A percentile compares a stretch with the other conserved stretches of the same genome.
phyloP scores from a whole-genome alignment of 1,140 invertebrate species.

The Diuraphis noxia region DNA sequence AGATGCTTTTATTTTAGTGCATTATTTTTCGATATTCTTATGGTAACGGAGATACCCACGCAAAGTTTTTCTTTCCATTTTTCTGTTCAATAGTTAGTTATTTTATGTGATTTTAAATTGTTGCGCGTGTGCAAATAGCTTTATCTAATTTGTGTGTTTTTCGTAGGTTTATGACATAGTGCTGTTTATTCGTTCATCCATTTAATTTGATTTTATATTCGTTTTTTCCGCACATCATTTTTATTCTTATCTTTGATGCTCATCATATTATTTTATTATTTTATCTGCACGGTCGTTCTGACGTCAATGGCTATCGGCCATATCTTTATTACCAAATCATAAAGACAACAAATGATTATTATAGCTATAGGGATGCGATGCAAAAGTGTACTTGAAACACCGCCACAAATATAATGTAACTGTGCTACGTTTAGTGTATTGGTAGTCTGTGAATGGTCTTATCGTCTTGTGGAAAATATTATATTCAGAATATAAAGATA shows the following conservation, averaged over 20 bases:
- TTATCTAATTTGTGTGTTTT: not conserved
- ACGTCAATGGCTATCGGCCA: not conserved
- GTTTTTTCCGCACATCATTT: conserved; percentile 2
- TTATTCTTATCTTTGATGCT: not conserved
- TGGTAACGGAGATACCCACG: not conserved
- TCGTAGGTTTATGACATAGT: not conserved
- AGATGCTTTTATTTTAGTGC: not conserved
- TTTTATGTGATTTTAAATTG: not conserved
- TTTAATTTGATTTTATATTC: not conserved
- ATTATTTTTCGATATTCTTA: not conserved
- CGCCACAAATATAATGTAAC: not conserved
- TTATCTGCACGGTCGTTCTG: not conserved
- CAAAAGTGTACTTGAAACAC: not conserved
- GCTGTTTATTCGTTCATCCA: not conserved
- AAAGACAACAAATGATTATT: not conserved
- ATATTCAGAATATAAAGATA: not conserved
- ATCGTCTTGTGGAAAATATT: not conserved
- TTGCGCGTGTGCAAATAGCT: not conserved
- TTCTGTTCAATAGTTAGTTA: not conserved
- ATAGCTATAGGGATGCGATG: not conserved
- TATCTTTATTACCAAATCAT: not conserved
- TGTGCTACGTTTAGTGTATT: not conserved
- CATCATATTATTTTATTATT: conserved; percentile 7
- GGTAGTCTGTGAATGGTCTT: not conserved
- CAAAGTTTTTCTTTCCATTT: not conserved